Evolutionary conservation across 2,797 vertebrate genomes (phyloP).

Genomic region (Podargus strigoides): DNA sequence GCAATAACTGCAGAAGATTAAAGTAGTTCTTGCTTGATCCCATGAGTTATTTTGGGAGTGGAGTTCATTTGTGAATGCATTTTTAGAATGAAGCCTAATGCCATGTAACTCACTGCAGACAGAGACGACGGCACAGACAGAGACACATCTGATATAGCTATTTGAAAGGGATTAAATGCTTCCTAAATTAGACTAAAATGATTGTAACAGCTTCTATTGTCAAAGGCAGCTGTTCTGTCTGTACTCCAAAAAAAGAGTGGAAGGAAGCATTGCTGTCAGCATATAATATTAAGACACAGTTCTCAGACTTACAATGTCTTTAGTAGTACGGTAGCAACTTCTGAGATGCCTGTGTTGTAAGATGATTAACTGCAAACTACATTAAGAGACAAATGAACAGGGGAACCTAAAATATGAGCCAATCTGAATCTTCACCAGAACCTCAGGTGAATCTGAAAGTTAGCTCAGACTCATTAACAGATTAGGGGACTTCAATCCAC

Average conservation of each 20-base stretch:
- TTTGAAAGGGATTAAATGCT: constrained; percentile 3
- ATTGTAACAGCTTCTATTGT: constrained; percentile 16
- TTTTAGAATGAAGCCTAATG: neutral
- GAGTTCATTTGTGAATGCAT: neutral
- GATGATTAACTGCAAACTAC: neutral
- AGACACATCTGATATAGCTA: neutral
- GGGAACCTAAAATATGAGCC: neutral
- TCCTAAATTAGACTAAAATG: constrained; percentile 36
- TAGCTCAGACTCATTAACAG: neutral
- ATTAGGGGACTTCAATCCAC: neutral
- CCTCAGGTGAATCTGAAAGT: neutral
- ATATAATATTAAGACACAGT: neutral
- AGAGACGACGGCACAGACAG: neutral
- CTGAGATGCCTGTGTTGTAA: neutral
- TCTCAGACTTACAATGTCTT: neutral
- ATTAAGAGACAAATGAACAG: neutral
- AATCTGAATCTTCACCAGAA: neutral
- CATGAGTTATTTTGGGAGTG: neutral
- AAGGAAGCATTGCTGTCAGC: neutral
- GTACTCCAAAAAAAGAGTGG: neutral
- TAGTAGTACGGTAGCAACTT: neutral
- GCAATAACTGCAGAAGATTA: neutral
- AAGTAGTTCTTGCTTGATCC: neutral
- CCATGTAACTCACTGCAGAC: neutral
- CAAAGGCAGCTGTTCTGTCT: constrained; percentile 41